Conservation (phyloP, 2,797 vertebrate species). For the Sparus aurata region DNA sequence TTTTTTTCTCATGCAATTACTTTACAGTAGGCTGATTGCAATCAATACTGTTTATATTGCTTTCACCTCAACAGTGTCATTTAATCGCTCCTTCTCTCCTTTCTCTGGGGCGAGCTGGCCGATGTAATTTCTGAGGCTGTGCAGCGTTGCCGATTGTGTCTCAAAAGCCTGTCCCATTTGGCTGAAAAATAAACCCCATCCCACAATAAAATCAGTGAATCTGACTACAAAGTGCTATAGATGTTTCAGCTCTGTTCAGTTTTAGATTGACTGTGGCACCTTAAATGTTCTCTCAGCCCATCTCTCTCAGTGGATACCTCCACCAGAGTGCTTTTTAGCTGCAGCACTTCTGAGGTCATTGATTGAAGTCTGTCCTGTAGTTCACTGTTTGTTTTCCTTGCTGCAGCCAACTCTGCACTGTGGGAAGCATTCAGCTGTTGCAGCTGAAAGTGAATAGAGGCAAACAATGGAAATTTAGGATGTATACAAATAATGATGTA, state of each 20-base stretch:
- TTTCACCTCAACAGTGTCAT: conserved; percentile 81
- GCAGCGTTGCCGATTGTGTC: conserved; percentile 82
- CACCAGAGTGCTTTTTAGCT: conserved; percentile 71
- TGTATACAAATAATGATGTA: conserved; percentile 26
- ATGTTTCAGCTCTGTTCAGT: conserved; percentile 23
- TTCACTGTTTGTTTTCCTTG: conserved; percentile 61
- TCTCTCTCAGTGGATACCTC: conserved; percentile 79
- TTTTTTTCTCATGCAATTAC: conserved; percentile 35
- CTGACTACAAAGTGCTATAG: conserved; percentile 38
- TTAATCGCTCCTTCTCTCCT: conserved; percentile 79
- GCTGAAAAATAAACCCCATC: conserved; percentile 74
- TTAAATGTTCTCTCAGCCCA: conserved; percentile 78
- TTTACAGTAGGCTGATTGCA: conserved; percentile 54
- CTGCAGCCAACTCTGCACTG: conserved; percentile 62
- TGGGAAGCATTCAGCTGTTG: conserved; percentile 69
- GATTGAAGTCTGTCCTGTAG: conserved; percentile 75
- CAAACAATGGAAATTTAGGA: conserved; percentile 34
- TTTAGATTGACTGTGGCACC: conserved; percentile 72
- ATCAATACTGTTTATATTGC: conserved; percentile 63
- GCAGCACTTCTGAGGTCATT: conserved; percentile 74
- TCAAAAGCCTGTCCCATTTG: conserved; percentile 81
- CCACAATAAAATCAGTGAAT: conserved; percentile 38
- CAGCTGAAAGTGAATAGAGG: conserved; percentile 63
- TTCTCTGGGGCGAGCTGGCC: conserved; percentile 82
- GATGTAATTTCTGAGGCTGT: conserved; percentile 87